Base-by-base conservation (phyloP, 2,797 vertebrate genomes). In the Stomatorhinus walkeri region DNA sequence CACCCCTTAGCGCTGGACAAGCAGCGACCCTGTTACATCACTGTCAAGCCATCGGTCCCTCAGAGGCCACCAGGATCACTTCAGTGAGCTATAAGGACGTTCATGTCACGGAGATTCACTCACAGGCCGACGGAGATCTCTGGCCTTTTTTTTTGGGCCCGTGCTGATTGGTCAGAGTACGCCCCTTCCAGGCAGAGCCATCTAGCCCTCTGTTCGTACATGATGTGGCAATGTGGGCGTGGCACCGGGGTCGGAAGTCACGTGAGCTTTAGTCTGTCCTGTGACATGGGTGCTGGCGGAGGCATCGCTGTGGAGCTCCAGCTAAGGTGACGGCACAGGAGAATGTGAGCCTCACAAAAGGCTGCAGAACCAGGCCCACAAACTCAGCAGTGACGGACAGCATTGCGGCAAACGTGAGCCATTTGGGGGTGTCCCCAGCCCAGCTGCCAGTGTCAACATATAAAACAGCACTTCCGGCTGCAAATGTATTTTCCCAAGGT, bases 181-280 rank as follows among this genome's bases (percentile, higher is more conserved):
- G 10, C 4, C 68, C 32, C 9, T 24, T 61, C n/a, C n/a, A 9
- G 22, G 7, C 32, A 19, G 16, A 16, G 68, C 64, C 64, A 72
- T 36, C 24, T 32, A 72, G 28, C 28, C 24, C 64, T 28, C 3
- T 0, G 12, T 36, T 72, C 10, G 12, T 12, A 4, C 19, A 1
- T 2, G 32, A 48, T 1, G 19, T 49, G 46, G 83, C 83, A 52
- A 3, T 48, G 16, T 49, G 19, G n/a, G 59, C 61, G 87, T 9
- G 88, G 43, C 64, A 92, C 91, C 19, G 49, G 68, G 87, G 72
- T 85, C 90, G 56, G 90, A 54, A 86, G 72, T 56, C 54, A 56
- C 19, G 0, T n/a, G 54, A 22, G 1, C 22, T 68, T 24, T 68
- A 19, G 61, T 68, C 19, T 56, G 19, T 56, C 56, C n/a, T 59